Percentiles rank a stretch among this genome's conserved stretches.
Conservation (phyloP, 2,113 vertebrate genomes). For the Mixornis gularis region DNA sequence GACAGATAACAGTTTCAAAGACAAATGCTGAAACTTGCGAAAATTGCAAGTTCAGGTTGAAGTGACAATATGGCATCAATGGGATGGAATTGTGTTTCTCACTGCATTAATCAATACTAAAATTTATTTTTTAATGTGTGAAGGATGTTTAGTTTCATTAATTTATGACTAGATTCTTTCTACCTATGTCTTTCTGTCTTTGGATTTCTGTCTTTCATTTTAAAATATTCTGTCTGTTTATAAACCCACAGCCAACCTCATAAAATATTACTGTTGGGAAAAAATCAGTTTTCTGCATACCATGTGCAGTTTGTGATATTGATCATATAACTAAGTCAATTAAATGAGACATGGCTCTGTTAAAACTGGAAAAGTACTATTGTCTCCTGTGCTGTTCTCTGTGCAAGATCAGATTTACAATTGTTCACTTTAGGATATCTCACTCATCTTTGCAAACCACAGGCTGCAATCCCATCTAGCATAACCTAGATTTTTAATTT, state of each 20-base stretch:
- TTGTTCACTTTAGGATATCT: not conserved
- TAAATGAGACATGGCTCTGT: not conserved
- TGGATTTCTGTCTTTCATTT: not conserved
- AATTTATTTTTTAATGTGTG: not conserved
- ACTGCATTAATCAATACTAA: not conserved
- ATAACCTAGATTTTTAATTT: not conserved
- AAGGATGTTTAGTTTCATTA: not conserved
- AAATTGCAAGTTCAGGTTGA: not conserved
- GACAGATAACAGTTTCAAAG: slow-evolving; percentile 16
- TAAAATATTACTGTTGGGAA: not conserved
- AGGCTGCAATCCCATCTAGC: not conserved
- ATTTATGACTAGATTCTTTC: not conserved
- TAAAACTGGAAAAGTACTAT: not conserved
- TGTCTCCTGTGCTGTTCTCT: not conserved
- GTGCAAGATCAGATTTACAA: not conserved
- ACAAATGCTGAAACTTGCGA: not conserved
- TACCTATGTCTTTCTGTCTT: not conserved
- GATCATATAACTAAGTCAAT: not conserved
- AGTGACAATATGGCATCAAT: not conserved
- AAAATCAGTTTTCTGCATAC: not conserved
- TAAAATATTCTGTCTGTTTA: not conserved
- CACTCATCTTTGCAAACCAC: not conserved
- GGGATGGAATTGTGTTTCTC: not conserved
- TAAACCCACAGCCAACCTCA: not conserved
- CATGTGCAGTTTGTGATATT: not conserved